Base-by-base conservation (phyloP, 2,888 invertebrate species). In the Shargacucullia verbasci region DNA sequence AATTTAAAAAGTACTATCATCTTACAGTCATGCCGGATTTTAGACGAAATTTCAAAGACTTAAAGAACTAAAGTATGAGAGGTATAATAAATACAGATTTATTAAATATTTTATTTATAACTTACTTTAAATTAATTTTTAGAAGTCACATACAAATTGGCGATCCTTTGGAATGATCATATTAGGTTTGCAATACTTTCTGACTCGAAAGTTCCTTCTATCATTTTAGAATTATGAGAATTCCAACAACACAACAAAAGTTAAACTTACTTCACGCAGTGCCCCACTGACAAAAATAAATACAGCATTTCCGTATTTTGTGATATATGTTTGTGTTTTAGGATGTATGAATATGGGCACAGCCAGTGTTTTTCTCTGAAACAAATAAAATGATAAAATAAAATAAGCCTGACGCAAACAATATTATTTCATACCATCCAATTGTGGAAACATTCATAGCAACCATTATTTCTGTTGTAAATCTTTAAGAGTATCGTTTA, bases 91-190 rank as follows among this genome's bases (percentile, higher is more conserved):
- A n/a, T n/a, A n/a, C n/a, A n/a, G n/a, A n/a, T n/a, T n/a, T n/a
- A n/a, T n/a, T n/a, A n/a, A n/a, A n/a, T n/a, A n/a, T n/a, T n/a
- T n/a, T n/a, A n/a, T n/a, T n/a, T n/a, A n/a, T n/a, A n/a, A 61
- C 63, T 63, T 12, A 63, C 63, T 61, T 41, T 13, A 68, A 63
- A 53, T 46, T 11, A 34, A 15, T 80, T 80, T 48, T 83, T 76
- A 12, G 83, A 81, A 55, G 73, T 65, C 45, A 80, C 63, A 74
- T 87, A 87, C 41, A 87, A 76, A 65, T 86, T 86, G 1, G 39
- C 39, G 33, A 64, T n/a, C 39, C 39, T 48, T 1, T 41, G 25
- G 45, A 13, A 62, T 38, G 9, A 3, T n/a, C n/a, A 43, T 47
- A 54, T 69, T 69, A 43, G 39, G 62, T 39, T 46, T 20, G 79